These are phyloP conservation scores for Neosalanx taihuensis DNA, from an alignment of 2,797 vertebrate genomes.

Conservation along the genomic window DNA sequence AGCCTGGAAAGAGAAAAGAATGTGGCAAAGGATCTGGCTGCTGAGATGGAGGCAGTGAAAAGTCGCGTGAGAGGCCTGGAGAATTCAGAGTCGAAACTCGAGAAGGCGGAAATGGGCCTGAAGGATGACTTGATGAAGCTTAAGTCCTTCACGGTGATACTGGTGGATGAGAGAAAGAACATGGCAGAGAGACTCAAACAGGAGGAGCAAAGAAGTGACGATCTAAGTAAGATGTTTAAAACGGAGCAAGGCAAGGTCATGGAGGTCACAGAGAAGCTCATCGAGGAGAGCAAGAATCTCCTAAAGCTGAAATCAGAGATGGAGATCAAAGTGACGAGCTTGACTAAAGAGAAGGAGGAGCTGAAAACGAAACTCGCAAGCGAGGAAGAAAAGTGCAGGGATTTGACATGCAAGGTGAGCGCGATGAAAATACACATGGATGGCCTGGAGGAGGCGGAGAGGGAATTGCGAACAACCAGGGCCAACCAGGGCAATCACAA, in stretches of 20 bases:
- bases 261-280: conserved; percentile 93
- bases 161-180: conserved; percentile 91
- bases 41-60: conserved; percentile 85
- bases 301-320: conserved; percentile 92
- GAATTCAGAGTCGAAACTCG: conserved; percentile 79
- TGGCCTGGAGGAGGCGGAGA: conserved; percentile 78
- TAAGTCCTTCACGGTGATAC: conserved; percentile 88
- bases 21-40: conserved; percentile 80
- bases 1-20: conserved; percentile 88
- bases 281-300: conserved; percentile 95
- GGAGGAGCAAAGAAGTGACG: conserved; percentile 86
- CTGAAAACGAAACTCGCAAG: conserved; percentile 75
- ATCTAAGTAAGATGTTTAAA: conserved; percentile 83
- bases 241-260: conserved; percentile 90
- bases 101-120: conserved; percentile 82
- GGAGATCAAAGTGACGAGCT: conserved; percentile 81
- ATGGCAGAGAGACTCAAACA: conserved; percentile 88
- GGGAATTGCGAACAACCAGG: conserved; percentile 71
- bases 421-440: conserved; percentile 82
- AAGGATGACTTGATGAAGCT: conserved; percentile 92
- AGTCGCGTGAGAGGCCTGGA: conserved; percentile 85
- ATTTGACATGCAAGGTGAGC: conserved; percentile 76
- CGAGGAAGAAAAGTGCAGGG: conserved; percentile 82
- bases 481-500: conserved; percentile 59
- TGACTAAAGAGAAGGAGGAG: conserved; percentile 83